phyloP scores from a whole-genome alignment of 2,113 vertebrate genomes.

The Salvelinus alpinus region DNA sequence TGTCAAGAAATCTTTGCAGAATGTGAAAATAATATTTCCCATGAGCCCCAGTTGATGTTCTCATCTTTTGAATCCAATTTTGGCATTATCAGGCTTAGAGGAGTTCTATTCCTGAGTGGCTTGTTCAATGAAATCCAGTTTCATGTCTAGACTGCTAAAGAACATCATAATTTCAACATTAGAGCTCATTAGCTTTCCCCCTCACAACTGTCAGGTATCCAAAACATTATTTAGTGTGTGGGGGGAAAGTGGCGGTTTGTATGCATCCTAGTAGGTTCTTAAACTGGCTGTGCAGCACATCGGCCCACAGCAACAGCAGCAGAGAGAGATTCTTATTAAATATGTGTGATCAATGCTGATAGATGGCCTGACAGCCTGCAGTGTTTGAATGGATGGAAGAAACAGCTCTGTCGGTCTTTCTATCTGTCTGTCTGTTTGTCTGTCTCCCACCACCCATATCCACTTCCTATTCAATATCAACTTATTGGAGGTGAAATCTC shows the following conservation, averaged over 20 bases:
- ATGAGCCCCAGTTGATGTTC: background rate
- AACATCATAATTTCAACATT: background rate
- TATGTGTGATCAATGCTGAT: too few species aligned
- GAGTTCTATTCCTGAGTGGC: background rate
- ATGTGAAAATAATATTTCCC: background rate
- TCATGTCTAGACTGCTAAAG: background rate
- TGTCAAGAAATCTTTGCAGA: background rate
- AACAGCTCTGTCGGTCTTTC: background rate
- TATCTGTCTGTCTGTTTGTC: background rate
- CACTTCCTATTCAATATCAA: conserved; percentile 11
- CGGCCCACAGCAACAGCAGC: too few species aligned
- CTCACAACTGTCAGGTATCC: background rate
- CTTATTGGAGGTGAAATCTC: conserved; percentile 28
- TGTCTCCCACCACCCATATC: background rate
- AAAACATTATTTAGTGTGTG: too few species aligned
- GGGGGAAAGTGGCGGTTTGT: too few species aligned
- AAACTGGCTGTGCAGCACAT: too few species aligned
- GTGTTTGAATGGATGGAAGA: too few species aligned
- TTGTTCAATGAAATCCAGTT: background rate
- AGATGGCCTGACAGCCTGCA: too few species aligned
- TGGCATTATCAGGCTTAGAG: background rate
- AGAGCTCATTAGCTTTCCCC: background rate
- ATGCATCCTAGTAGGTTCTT: too few species aligned
- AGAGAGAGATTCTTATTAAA: too few species aligned
- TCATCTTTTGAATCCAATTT: background rate